These are phyloP conservation scores for Phyllostomus discolor DNA, from an alignment of 2,113 vertebrate genomes.

Conservation along the genomic window DNA sequence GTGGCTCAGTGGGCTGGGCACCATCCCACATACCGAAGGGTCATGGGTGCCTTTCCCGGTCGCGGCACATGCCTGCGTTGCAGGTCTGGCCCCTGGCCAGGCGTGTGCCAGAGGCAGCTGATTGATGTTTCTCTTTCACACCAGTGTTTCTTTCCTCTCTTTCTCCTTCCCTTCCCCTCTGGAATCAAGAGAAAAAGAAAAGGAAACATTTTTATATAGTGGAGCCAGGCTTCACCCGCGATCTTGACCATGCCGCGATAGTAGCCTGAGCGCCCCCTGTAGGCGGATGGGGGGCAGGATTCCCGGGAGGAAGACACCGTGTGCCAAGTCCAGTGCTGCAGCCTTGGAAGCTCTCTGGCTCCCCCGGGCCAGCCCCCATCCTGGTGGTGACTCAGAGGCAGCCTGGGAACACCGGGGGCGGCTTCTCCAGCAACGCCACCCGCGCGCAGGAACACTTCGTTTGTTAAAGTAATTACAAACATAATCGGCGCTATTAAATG, in stretches of 20 bases:
- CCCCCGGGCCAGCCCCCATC: neutral
- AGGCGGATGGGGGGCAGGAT: fast-evolving
- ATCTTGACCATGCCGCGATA: neutral
- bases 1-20: no score
- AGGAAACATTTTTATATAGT: no score
- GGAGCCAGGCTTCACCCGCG: neutral
- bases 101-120: no score
- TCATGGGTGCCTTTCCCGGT: no score
- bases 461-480: constrained; percentile 65
- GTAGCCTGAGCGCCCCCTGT: neutral
- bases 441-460: neutral
- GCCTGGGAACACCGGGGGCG: constrained; percentile 34
- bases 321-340: neutral
- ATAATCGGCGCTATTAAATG: constrained; percentile 51
- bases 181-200: no score
- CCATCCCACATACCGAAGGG: no score
- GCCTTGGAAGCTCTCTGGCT: neutral
- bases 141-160: no score
- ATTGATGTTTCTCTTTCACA: no score
- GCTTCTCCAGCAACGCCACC: neutral
- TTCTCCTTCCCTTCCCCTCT: no score
- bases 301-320: neutral
- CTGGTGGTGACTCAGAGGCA: constrained; percentile 21
- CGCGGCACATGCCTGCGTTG: no score
- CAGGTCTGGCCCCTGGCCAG: no score